These are phyloP conservation scores for Parazoanthus swiftii DNA, from an alignment of 92 coral and sea anemone genomes.

Conservation along the genomic window DNA sequence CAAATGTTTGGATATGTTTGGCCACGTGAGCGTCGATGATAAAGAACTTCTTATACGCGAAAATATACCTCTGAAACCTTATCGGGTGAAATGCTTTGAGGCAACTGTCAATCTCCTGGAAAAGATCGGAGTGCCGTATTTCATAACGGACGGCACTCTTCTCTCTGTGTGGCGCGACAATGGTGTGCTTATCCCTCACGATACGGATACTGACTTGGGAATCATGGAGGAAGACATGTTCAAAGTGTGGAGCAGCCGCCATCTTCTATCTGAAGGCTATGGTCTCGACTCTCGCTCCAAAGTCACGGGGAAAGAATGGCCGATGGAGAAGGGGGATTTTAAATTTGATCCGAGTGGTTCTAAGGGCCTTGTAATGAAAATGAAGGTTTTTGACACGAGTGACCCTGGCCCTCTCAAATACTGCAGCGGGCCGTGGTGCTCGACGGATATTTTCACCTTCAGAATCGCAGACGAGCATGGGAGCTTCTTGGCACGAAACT, in stretches of 20 bases:
- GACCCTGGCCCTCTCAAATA: conserved; percentile 14
- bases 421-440: conserved; percentile 11
- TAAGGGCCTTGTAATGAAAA: conserved; percentile 4
- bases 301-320: neutral
- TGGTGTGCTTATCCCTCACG: conserved; percentile 5
- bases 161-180: conserved; percentile 16
- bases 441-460: conserved; percentile 21
- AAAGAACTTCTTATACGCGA: neutral
- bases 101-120: conserved; percentile 15
- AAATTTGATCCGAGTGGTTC: conserved; percentile 15
- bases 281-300: conserved; percentile 17
- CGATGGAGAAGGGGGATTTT: neutral
- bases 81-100: conserved; percentile 10
- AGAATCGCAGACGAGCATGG: conserved; percentile 11
- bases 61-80: conserved; percentile 12
- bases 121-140: conserved; percentile 17
- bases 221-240: conserved; percentile 18
- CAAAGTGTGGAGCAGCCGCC: conserved; percentile 14
- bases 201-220: conserved; percentile 15
- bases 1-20: neutral
- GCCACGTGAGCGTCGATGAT: conserved; percentile 9
- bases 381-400: conserved; percentile 4
- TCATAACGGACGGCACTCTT: conserved; percentile 2
- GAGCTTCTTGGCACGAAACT: conserved; percentile 3
- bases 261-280: conserved; percentile 11